Conservation (phyloP, 2,797 vertebrate species). For the Chelonia mydas region DNA sequence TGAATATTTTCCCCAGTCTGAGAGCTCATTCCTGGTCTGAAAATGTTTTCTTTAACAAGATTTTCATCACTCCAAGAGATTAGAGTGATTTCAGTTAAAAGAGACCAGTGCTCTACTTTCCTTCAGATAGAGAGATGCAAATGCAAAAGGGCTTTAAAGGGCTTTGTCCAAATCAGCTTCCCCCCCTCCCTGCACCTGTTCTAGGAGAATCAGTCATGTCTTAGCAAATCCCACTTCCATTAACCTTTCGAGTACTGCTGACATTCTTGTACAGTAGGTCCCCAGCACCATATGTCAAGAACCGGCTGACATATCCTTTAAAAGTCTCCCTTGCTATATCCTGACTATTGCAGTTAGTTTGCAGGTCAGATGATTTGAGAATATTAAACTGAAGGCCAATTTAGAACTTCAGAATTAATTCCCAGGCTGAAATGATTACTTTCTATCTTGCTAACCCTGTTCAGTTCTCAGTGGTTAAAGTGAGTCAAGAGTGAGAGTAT, state of each 20-base stretch:
- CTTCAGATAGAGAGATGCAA: conserved; percentile 48
- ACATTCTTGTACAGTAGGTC: conserved; percentile 31
- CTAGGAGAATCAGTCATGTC: conserved; percentile 63
- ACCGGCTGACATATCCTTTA: conserved; percentile 39
- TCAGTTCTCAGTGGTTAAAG: not conserved
- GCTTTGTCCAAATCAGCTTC: conserved; percentile 45
- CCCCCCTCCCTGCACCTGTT: not conserved
- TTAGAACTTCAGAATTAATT: conserved; percentile 54
- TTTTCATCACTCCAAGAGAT: conserved; percentile 32
- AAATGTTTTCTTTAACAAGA: conserved; percentile 38
- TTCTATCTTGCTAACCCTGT: not conserved
- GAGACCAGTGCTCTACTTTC: not conserved
- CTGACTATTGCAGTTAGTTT: conserved; percentile 37
- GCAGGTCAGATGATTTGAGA: conserved; percentile 22
- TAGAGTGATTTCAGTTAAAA: conserved; percentile 28
- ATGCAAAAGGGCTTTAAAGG: conserved; percentile 46
- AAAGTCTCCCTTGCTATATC: conserved; percentile 29
- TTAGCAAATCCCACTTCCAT: conserved; percentile 66
- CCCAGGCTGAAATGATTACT: not conserved
- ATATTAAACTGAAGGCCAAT: conserved; percentile 38
- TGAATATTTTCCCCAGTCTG: not conserved
- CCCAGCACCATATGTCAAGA: conserved; percentile 52
- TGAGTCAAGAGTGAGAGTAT: not conserved
- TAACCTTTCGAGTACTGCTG: conserved; percentile 63
- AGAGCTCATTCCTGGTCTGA: conserved; percentile 2